phyloP scores from a whole-genome alignment of 1,140 invertebrate genomes.

The Trachymyrmex cornetzi region DNA sequence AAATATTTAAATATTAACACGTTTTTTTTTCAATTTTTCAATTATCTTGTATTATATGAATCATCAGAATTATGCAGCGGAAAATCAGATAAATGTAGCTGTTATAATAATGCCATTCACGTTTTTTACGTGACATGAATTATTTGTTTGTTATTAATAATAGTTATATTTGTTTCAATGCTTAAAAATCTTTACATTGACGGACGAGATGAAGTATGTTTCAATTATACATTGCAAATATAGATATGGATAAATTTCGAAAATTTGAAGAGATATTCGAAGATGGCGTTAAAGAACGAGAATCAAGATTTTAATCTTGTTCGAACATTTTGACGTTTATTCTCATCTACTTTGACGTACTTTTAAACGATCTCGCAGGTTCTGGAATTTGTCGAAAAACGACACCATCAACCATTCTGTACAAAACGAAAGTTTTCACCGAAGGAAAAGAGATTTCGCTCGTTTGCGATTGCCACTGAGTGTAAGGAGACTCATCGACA shows the following conservation, averaged over 20 bases:
- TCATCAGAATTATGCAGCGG: background rate
- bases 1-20: background rate
- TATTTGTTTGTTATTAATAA: background rate
- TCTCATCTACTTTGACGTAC: background rate
- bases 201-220: background rate
- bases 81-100: background rate
- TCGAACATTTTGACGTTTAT: background rate
- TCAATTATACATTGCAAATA: background rate
- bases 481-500: conserved; percentile 24
- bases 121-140: background rate
- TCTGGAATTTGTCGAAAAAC: conserved; percentile 11
- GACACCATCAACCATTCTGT: background rate
- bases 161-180: background rate
- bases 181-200: background rate
- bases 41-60: background rate
- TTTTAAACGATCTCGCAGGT: background rate
- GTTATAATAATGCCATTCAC: background rate
- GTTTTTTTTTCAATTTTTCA: background rate
- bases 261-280: background rate
- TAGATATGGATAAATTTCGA: background rate
- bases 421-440: background rate
- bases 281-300: background rate
- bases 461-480: conserved; percentile 1
- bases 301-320: background rate
- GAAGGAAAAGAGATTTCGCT: conserved; percentile 11